phyloP scores from a whole-genome alignment of 1,140 invertebrate species.

The Calosoma granatense region DNA sequence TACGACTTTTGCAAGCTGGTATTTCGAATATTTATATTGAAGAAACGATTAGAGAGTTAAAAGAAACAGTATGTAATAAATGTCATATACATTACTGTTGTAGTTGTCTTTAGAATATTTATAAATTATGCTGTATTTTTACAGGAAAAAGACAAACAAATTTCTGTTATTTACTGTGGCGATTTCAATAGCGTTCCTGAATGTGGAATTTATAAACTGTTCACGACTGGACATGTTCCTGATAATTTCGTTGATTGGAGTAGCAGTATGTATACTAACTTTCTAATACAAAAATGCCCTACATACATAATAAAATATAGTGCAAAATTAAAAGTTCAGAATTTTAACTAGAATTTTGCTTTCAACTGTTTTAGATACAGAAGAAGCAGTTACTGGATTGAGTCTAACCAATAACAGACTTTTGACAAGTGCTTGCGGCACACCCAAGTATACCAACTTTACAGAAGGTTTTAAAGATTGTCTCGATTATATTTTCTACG shows the following conservation, averaged over 20 bases:
- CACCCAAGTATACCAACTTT: slow-evolving; percentile 75
- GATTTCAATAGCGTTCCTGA: slow-evolving; percentile 83
- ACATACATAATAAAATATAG: not conserved
- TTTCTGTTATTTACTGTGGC: slow-evolving; percentile 64
- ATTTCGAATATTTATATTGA: slow-evolving; percentile 49
- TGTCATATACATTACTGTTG: slow-evolving; percentile 39
- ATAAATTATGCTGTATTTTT: no score
- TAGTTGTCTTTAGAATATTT: no score
- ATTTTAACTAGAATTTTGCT: slow-evolving; percentile 13
- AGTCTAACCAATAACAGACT: slow-evolving; percentile 13
- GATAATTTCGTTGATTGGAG: slow-evolving; percentile 55
- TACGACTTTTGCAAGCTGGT: slow-evolving; percentile 68
- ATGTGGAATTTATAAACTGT: slow-evolving; percentile 65
- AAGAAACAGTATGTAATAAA: slow-evolving; percentile 35
- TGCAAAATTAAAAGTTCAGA: no score
- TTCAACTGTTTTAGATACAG: slow-evolving; percentile 40
- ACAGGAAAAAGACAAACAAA: slow-evolving; percentile 23
- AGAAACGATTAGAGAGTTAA: slow-evolving; percentile 35
- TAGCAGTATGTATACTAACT: slow-evolving; percentile 48
- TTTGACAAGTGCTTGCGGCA: slow-evolving; percentile 57
- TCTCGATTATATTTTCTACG: slow-evolving; percentile 88
- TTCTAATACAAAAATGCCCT: slow-evolving; percentile 4
- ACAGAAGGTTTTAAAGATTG: slow-evolving; percentile 73
- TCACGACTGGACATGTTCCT: slow-evolving; percentile 52
- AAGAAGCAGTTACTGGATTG: slow-evolving; percentile 48